Base-by-base conservation (phyloP, 2,797 vertebrate genomes). In the Huso huso region DNA sequence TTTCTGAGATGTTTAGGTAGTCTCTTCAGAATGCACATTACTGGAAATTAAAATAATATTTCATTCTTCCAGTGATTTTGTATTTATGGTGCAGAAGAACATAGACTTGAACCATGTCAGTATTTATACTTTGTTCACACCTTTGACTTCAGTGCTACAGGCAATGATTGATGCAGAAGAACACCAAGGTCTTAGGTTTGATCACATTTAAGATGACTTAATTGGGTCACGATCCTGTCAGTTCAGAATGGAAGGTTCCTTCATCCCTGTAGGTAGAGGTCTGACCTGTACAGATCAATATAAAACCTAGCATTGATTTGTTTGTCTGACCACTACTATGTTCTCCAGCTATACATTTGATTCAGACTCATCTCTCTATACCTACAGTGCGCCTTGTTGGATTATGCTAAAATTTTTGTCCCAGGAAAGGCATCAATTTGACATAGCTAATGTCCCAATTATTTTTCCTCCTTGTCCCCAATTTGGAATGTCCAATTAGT, bases 171-270 rank as follows among this genome's bases (percentile, higher is more conserved):
- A 65, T 18, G 65, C 61, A 48, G 48, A 62, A 62, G 58, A 68
- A 59, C 66, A 68, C 23, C 62, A 8, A 61, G 57, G 68, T 64
- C 23, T 64, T 64, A 66, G 37, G 68, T 72, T 72, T 71, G 69
- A 73, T 69, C 55, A 69, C 67, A 74, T 73, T 58, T 37, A 58
- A 71, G 51, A 37, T 71, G 72, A 72, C 71, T 69, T 71, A 76
- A 76, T 68, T 74, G 65, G 75, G 75, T 74, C 72, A 76, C 37
- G 65, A 63, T 53, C 66, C 63, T 72, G 60, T 62, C 64, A 64
- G 71, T 67, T 69, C 63, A 68, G 62, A 68, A 64, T 66, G 65
- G 63, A 67, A 63, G 68, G 68, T 61, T 69, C 57, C 12, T 51
- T 69, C 63, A 52, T 67, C 51, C 53, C 70, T 68, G 57, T 49